Conservation (phyloP, 2,113 vertebrate genomes). For the Forbesichthys papilliferus region DNA sequence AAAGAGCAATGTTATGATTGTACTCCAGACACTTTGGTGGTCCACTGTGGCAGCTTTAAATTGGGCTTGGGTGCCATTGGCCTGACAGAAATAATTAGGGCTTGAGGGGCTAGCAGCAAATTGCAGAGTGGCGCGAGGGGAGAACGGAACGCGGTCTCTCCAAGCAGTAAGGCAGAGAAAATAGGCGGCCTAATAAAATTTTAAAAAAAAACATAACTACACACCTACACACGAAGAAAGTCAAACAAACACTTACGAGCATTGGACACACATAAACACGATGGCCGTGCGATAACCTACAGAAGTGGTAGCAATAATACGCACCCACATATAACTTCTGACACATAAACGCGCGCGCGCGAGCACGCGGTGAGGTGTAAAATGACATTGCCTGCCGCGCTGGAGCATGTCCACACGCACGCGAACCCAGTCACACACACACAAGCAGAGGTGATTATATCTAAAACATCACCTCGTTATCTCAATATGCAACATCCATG, state of each 20-base stretch:
- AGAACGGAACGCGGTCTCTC: constrained; percentile 55
- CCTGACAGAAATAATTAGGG: constrained; percentile 74
- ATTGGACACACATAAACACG: constrained; percentile 41
- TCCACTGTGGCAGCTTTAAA: constrained; percentile 66
- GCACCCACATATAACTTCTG: background rate
- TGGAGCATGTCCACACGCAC: constrained; percentile 14
- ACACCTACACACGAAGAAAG: constrained; percentile 12
- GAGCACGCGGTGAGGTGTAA: background rate
- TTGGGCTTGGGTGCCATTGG: constrained; percentile 67
- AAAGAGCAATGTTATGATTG: constrained; percentile 59
- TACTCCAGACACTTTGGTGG: constrained; percentile 61
- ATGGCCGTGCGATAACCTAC: background rate
- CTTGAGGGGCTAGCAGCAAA: constrained; percentile 68
- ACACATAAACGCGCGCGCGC: constrained; percentile 14
- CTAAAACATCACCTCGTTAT: constrained; percentile 60
- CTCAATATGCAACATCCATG: constrained; percentile 59
- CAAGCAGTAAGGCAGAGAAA: constrained; percentile 62
- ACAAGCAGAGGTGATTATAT: constrained; percentile 39
- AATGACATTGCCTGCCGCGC: constrained; percentile 13
- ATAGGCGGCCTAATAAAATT: constrained; percentile 54
- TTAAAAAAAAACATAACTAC: constrained; percentile 53
- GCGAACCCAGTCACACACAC: constrained; percentile 19
- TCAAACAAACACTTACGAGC: constrained; percentile 32
- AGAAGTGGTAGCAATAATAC: constrained; percentile 1
- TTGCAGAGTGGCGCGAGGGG: constrained; percentile 56